Conservation (phyloP, 92 coral and sea anemone species). For the Virgularia gustaviana region DNA sequence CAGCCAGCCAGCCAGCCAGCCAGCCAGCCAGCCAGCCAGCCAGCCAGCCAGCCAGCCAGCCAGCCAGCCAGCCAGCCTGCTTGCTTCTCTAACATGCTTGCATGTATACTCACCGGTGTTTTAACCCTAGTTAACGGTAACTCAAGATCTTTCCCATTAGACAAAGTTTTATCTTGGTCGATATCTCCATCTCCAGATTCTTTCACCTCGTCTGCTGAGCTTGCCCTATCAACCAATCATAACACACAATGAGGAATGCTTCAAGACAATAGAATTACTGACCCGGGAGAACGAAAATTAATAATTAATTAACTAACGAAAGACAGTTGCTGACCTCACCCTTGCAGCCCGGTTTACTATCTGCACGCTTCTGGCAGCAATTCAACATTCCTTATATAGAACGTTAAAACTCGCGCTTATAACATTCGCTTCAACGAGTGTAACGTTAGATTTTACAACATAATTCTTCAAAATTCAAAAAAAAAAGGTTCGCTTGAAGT, state of each 20-base stretch:
- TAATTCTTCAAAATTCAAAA: too few species aligned
- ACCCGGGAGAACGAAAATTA: neutral
- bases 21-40: neutral
- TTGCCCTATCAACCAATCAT: constrained; percentile 4
- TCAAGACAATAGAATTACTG: neutral
- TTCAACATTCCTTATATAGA: too few species aligned
- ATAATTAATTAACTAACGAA: neutral
- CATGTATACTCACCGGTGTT: neutral
- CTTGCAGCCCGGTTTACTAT: too few species aligned
- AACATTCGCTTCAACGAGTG: too few species aligned
- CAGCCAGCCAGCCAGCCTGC: neutral
- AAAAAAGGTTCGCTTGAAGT: too few species aligned
- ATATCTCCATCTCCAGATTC: constrained; percentile 1
- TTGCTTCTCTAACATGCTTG: neutral
- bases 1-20: neutral
- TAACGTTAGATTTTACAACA: too few species aligned
- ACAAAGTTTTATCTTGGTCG: constrained; percentile 2
- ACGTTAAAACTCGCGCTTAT: too few species aligned
- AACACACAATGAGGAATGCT: neutral
- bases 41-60: neutral
- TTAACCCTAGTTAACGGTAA: constrained; percentile 11
- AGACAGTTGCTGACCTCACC: too few species aligned
- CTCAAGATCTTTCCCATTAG: constrained; percentile 1
- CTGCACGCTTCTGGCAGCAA: too few species aligned
- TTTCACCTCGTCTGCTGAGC: constrained; percentile 33